phyloP scores from a whole-genome alignment of 2,888 invertebrate genomes.

The Listrodromus nycthemerus region DNA sequence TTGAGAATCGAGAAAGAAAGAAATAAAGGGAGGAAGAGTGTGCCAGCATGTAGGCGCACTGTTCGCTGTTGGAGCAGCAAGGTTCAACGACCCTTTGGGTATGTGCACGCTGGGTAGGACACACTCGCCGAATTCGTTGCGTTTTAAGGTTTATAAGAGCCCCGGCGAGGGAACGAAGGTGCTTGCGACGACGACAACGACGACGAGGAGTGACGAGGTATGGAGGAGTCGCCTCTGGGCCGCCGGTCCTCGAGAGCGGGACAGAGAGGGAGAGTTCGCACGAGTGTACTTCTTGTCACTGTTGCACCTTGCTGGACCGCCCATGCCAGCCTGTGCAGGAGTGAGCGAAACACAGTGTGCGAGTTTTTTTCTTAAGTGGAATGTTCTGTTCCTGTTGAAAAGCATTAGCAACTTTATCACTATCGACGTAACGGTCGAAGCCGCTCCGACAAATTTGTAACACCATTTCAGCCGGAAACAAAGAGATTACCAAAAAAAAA shows the following conservation, averaged over 20 bases:
- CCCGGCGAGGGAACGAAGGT: constrained; percentile 24
- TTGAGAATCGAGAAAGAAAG: constrained; percentile 67
- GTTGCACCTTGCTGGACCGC: background rate
- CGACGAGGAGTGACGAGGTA: constrained; percentile 13
- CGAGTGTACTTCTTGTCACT: constrained; percentile 2
- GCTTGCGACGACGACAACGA: constrained; percentile 44
- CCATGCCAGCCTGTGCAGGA: background rate
- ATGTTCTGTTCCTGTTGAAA: too few species aligned
- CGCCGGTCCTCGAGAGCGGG: background rate
- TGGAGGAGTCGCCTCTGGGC: constrained; percentile 5
- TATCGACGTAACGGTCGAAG: too few species aligned
- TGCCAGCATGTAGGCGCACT: constrained; percentile 60
- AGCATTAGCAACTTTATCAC: too few species aligned
- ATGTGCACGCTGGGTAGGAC: constrained; percentile 51
- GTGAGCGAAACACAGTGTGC: too few species aligned
- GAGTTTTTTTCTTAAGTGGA: too few species aligned
- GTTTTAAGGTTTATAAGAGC: constrained; percentile 47
- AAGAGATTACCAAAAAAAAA: too few species aligned
- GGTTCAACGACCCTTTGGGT: constrained; percentile 59
- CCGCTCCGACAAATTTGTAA: too few species aligned
- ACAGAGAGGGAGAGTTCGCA: background rate
- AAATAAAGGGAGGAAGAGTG: constrained; percentile 53
- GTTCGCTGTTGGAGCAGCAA: constrained; percentile 42
- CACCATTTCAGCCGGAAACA: too few species aligned
- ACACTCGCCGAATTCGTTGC: constrained; percentile 52